phyloP scores from a whole-genome alignment of 2,888 invertebrate genomes.

The Spicauda simplicius region DNA sequence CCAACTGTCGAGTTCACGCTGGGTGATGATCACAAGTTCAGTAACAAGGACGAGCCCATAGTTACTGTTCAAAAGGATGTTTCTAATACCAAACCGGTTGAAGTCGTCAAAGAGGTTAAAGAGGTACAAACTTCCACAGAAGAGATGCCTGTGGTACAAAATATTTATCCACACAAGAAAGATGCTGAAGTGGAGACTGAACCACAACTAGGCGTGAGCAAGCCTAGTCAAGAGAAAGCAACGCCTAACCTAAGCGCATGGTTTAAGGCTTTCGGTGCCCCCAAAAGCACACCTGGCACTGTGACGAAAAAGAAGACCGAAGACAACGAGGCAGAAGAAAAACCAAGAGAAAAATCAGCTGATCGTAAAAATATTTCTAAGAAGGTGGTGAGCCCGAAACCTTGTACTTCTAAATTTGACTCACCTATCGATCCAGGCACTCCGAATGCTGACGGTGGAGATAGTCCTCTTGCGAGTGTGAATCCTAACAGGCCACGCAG shows the following conservation, averaged over 20 bases:
- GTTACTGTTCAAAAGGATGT: neutral
- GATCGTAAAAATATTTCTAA: constrained; percentile 48
- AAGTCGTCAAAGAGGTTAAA: constrained; percentile 28
- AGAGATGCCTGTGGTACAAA: constrained; percentile 42
- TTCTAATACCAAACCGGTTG: constrained; percentile 2
- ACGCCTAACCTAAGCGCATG: constrained; percentile 95
- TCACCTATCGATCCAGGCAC: constrained; percentile 69
- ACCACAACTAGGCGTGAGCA: constrained; percentile 57
- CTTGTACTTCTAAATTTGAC: constrained; percentile 59
- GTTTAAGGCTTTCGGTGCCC: constrained; percentile 96
- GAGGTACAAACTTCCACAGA: constrained; percentile 52
- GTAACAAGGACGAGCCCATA: constrained; percentile 49
- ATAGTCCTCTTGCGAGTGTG: constrained; percentile 68
- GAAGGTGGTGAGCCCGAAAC: constrained; percentile 6
- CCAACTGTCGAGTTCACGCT: constrained; percentile 88
- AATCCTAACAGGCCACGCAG: constrained; percentile 85
- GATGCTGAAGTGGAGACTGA: constrained; percentile 76
- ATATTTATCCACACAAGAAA: constrained; percentile 58
- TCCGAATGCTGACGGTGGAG: constrained; percentile 73
- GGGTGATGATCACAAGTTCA: constrained; percentile 88
- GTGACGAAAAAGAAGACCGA: constrained; percentile 86
- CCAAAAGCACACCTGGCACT: constrained; percentile 87
- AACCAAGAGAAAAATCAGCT: constrained; percentile 39
- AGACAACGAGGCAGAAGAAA: constrained; percentile 78
- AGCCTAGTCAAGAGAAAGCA: constrained; percentile 87